A percentile compares a stretch with the other conserved stretches of the same genome.
Evolutionary conservation across 2,797 vertebrate species (phyloP).

Genomic region (Aldrovandia affinis): DNA sequence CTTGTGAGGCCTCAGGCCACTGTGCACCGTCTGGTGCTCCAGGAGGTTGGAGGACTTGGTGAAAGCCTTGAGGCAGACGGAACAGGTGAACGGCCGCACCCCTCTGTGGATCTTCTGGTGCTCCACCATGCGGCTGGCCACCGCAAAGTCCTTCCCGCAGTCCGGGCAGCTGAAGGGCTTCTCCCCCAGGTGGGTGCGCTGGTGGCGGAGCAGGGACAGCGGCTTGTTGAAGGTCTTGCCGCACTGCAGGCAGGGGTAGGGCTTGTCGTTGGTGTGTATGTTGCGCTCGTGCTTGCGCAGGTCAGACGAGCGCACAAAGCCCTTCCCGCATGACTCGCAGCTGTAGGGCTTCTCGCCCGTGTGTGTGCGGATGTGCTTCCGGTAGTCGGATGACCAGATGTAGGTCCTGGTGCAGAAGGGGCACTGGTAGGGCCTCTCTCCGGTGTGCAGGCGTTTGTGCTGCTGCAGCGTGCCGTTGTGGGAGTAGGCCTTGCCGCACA

Average conservation of each 20-base stretch:
- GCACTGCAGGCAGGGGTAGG: constrained; percentile 77
- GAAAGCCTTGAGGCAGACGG: constrained; percentile 86
- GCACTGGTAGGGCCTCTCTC: constrained; percentile 89
- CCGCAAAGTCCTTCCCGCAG: constrained; percentile 80
- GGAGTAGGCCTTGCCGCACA: constrained; percentile 77
- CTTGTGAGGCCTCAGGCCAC: constrained; percentile 76
- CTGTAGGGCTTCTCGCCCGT: constrained; percentile 81
- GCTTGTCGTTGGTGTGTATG: constrained; percentile 80
- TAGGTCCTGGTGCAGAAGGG: constrained; percentile 87
- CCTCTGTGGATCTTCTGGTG: constrained; percentile 86
- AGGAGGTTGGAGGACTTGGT: constrained; percentile 92
- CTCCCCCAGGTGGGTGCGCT: constrained; percentile 78
- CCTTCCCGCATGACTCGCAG: constrained; percentile 76
- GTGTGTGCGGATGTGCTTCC: constrained; percentile 91
- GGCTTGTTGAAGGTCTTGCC: constrained; percentile 83
- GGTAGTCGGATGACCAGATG: constrained; percentile 91
- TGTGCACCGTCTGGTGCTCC: constrained; percentile 85
- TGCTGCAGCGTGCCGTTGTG: constrained; percentile 79
- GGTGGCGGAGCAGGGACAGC: constrained; percentile 79
- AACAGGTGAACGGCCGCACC: constrained; percentile 82
- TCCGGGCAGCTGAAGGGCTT: constrained; percentile 79
- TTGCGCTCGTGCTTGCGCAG: constrained; percentile 81
- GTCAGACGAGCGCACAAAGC: constrained; percentile 83
- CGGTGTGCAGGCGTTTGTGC: constrained; percentile 86
- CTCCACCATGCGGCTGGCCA: constrained; percentile 85